A percentile compares a stretch with the other conserved stretches of the same genome.
Conservation (phyloP, 2,113 vertebrate genomes). For the Podarcis muralis region DNA sequence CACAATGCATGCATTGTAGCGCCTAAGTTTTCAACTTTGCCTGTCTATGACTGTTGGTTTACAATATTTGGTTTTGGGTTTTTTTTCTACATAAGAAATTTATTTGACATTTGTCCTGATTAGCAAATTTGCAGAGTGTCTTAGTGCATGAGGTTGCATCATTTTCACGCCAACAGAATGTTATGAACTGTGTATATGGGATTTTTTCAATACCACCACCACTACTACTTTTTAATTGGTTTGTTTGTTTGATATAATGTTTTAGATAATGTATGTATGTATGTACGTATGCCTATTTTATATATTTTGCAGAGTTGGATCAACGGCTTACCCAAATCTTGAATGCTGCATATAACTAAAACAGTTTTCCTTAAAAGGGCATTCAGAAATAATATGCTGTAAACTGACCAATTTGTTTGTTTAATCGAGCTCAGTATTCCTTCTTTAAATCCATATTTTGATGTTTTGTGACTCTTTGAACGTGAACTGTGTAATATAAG, state of each 20-base stretch:
- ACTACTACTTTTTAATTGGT: constrained; percentile 66
- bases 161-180: constrained; percentile 70
- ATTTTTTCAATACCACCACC: constrained; percentile 65
- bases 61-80: constrained; percentile 43
- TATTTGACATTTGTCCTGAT: constrained; percentile 42
- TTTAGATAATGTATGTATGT: constrained; percentile 43
- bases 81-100: constrained; percentile 48
- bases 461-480: constrained; percentile 74
- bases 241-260: constrained; percentile 61
- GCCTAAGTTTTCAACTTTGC: constrained; percentile 65
- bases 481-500: constrained; percentile 63
- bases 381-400: constrained; percentile 66
- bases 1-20: constrained; percentile 72
- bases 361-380: constrained; percentile 63
- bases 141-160: constrained; percentile 76
- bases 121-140: constrained; percentile 41
- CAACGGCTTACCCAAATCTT: constrained; percentile 67
- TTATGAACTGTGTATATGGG: constrained; percentile 68
- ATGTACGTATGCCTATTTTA: constrained; percentile 65
- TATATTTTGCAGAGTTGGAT: constrained; percentile 74
- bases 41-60: constrained; percentile 60
- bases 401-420: constrained; percentile 62
- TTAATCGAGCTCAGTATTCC: constrained; percentile 72
- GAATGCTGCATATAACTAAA: constrained; percentile 70
- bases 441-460: constrained; percentile 72